Conservation (phyloP, 2,113 vertebrate genomes). For the Gallinago media region DNA sequence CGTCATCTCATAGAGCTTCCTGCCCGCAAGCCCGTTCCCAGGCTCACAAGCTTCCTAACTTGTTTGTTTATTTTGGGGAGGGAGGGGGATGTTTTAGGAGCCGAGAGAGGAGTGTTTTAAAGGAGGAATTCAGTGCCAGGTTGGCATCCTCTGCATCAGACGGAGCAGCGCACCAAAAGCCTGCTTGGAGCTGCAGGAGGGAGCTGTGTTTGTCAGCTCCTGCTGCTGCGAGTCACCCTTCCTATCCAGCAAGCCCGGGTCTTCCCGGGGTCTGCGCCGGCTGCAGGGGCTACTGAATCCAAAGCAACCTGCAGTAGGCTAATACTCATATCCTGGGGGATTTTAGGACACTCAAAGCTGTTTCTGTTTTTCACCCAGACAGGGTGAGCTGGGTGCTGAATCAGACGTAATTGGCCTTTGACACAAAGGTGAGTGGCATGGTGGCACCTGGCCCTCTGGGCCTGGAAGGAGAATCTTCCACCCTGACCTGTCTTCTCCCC, state of each 20-base stretch:
- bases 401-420: neutral
- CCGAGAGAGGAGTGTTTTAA: neutral
- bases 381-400: neutral
- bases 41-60: neutral
- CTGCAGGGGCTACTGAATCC: accelerated
- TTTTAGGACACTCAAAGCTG: neutral
- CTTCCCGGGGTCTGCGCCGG: neutral
- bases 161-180: neutral
- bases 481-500: neutral
- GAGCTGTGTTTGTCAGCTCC: neutral
- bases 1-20: neutral
- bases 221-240: neutral
- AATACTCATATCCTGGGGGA: accelerated
- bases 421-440: neutral
- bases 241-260: neutral
- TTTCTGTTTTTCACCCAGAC: neutral
- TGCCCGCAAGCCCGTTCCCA: neutral
- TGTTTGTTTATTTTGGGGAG: slow-evolving; percentile 43
- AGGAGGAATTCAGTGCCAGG: neutral
- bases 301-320: neutral
- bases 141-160: slow-evolving; percentile 17
- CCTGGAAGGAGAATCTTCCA: neutral
- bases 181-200: neutral
- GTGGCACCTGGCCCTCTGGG: neutral
- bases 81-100: neutral